Conservation (phyloP, 2,113 vertebrate genomes). For the human region DNA sequence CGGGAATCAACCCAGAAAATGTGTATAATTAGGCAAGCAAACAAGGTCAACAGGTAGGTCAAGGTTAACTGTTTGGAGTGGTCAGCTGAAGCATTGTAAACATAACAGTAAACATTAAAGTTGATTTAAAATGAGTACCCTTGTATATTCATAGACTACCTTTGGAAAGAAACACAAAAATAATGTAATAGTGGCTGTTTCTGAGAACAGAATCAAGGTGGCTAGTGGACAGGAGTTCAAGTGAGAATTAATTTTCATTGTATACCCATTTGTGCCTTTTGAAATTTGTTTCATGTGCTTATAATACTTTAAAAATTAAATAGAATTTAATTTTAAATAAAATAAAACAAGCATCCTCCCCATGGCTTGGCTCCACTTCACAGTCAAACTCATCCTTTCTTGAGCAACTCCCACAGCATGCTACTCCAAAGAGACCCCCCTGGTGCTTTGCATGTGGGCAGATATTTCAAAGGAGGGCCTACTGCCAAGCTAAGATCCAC, state of each 20-base stretch:
- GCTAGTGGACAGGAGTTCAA: background rate
- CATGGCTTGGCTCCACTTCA: background rate
- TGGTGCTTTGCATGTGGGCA: background rate
- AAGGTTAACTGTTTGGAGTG: background rate
- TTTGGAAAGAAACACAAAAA: background rate
- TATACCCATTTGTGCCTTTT: background rate
- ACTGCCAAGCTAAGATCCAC: background rate
- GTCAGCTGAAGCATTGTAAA: background rate
- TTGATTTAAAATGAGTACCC: background rate
- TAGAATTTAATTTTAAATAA: constrained; percentile 6
- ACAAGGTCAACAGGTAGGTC: background rate
- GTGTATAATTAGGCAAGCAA: background rate
- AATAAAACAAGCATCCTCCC: background rate
- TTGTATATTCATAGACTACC: background rate
- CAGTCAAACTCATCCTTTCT: background rate
- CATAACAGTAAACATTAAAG: background rate
- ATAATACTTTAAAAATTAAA: background rate
- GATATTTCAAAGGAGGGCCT: constrained; percentile 23
- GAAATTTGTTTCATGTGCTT: background rate
- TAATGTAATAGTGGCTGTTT: background rate
- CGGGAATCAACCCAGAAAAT: background rate
- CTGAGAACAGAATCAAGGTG: background rate
- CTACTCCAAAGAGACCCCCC: background rate
- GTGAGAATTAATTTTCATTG: background rate
- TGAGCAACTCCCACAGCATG: background rate